Evolutionary conservation across 2,888 invertebrate genomes (phyloP).

Genomic region (Maniola hyperantus): DNA sequence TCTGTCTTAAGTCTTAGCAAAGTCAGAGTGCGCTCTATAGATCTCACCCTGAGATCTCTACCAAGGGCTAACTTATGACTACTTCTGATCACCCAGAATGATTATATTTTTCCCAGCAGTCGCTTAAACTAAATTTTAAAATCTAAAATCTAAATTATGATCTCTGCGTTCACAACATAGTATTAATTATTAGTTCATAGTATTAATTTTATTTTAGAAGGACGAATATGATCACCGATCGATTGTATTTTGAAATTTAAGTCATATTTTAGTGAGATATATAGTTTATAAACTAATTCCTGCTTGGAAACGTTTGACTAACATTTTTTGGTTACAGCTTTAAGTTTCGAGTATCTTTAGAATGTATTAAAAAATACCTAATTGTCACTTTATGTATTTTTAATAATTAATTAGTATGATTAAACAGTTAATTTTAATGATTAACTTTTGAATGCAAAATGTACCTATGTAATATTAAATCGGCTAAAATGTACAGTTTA

Average conservation of each 20-base stretch:
- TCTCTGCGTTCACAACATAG: slow-evolving; percentile 25
- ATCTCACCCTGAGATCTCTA: too few species aligned
- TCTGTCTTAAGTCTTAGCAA: too few species aligned
- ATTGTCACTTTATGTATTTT: background rate
- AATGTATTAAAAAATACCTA: background rate
- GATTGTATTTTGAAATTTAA: slow-evolving; percentile 43
- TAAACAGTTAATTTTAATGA: background rate
- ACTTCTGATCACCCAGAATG: too few species aligned
- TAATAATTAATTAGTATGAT: background rate
- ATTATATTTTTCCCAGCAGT: background rate
- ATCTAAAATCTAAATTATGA: slow-evolving; percentile 23
- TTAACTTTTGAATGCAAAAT: background rate
- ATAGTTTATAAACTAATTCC: slow-evolving; percentile 20
- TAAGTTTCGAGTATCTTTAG: slow-evolving; percentile 3
- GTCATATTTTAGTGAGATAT: slow-evolving; percentile 33
- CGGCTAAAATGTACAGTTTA: too few species aligned
- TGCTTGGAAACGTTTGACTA: slow-evolving; percentile 17
- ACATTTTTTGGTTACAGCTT: slow-evolving; percentile 19
- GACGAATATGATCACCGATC: slow-evolving; percentile 75
- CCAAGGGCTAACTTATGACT: too few species aligned
- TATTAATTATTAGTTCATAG: slow-evolving; percentile 32
- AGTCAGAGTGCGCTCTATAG: too few species aligned
- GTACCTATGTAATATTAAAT: background rate
- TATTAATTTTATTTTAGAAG: slow-evolving; percentile 44
- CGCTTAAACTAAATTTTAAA: slow-evolving; percentile 12